Percentiles rank a stretch among this genome's conserved stretches.
These are phyloP conservation scores for Tetranychus cinnabarinus DNA, from an alignment of 1,140 invertebrate species.

Conservation along the genomic window DNA sequence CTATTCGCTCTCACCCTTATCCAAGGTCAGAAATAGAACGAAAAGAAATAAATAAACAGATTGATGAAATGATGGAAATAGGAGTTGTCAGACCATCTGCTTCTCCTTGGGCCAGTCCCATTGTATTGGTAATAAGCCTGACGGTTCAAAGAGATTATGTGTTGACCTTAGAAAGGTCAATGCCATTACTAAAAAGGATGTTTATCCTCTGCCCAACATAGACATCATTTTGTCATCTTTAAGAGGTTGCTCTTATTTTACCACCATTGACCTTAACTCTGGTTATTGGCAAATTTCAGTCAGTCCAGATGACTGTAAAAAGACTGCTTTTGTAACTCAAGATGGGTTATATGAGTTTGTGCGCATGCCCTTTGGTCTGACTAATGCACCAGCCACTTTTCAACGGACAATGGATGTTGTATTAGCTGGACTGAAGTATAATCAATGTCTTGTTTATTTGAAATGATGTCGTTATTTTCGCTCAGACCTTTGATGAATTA, in stretches of 20 bases:
- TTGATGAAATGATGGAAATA: background rate
- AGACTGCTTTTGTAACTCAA: background rate
- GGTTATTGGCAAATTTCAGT: background rate
- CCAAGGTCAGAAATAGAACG: background rate
- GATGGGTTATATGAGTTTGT: background rate
- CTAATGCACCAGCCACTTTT: background rate
- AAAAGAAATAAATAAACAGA: background rate
- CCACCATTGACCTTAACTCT: background rate
- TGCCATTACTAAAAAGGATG: constrained; percentile 20
- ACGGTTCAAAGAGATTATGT: background rate
- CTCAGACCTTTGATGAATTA: background rate
- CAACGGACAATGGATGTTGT: background rate
- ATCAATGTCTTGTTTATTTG: background rate
- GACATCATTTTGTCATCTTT: background rate
- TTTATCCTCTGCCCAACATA: constrained; percentile 26
- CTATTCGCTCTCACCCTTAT: background rate
- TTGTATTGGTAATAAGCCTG: background rate
- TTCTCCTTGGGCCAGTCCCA: background rate
- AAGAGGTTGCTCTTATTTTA: background rate
- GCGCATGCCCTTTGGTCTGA: background rate
- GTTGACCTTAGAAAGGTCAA: constrained; percentile 27
- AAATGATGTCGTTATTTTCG: background rate
- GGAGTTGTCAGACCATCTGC: background rate
- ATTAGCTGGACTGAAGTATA: background rate
- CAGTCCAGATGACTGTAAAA: background rate